Evolutionary conservation across 2,888 invertebrate genomes (phyloP).

Genomic region (Amiota communis): DNA sequence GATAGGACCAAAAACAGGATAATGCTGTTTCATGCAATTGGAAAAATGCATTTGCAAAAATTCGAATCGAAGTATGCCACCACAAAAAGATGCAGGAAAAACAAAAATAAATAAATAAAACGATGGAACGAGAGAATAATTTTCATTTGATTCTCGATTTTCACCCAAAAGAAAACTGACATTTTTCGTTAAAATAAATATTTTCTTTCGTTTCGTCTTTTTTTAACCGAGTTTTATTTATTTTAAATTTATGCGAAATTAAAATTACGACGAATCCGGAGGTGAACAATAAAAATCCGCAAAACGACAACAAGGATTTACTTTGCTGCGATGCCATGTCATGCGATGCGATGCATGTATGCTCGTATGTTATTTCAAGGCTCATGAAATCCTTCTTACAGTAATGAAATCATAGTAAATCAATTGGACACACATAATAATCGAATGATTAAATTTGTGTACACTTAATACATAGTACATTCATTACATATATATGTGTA

Average conservation of each 20-base stretch:
- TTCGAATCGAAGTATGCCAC: conserved; percentile 48
- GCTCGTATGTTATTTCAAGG: conserved; percentile 55
- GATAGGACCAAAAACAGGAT: conserved; percentile 29
- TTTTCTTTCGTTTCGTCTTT: neutral
- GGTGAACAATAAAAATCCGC: conserved; percentile 33
- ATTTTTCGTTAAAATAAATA: conserved; percentile 66
- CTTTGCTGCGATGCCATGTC: conserved; percentile 27
- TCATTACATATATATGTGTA: no score
- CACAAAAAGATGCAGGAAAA: conserved; percentile 35
- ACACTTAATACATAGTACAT: no score
- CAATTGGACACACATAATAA: no score
- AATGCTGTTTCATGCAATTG: conserved; percentile 9
- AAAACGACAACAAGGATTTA: conserved; percentile 60
- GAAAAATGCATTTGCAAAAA: conserved; percentile 40
- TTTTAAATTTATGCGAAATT: conserved; percentile 65
- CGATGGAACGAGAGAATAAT: conserved; percentile 54
- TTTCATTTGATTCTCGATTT: conserved; percentile 56
- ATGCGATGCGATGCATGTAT: no score
- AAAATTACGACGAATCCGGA: conserved; percentile 42
- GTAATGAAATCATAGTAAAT: no score
- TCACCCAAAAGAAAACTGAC: conserved; percentile 44
- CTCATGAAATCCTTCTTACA: conserved; percentile 4
- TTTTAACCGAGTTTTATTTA: conserved; percentile 52
- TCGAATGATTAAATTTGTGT: no score
- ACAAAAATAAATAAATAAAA: conserved; percentile 54